phyloP scores from a whole-genome alignment of 1,140 invertebrate genomes.

The Calephelis virginiensis region DNA sequence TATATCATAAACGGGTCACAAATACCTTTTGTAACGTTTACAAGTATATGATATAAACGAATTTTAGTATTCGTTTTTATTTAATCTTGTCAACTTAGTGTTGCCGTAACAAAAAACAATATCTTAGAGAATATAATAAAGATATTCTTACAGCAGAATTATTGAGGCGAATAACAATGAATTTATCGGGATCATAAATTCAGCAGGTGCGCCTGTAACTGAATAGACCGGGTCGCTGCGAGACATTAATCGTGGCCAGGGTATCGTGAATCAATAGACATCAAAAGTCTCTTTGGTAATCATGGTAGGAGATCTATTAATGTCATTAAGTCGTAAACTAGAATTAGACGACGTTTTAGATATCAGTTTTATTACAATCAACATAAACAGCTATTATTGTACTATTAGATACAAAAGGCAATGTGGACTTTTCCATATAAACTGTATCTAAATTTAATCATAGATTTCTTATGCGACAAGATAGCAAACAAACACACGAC shows the following conservation, averaged over 20 bases:
- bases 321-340: conserved; percentile 15
- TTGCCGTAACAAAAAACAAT: conserved; percentile 15
- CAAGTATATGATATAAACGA: too few relatives aligned
- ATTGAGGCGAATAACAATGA: conserved; percentile 70
- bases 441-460: too few relatives aligned
- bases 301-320: conserved; percentile 20
- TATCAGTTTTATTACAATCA: neutral
- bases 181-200: conserved; percentile 65
- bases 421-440: too few relatives aligned
- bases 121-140: conserved; percentile 36
- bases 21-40: too few relatives aligned
- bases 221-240: conserved; percentile 48
- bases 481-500: too few relatives aligned
- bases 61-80: too few relatives aligned
- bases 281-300: conserved; percentile 30
- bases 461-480: too few relatives aligned
- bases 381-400: too few relatives aligned
- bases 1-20: too few relatives aligned
- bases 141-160: conserved; percentile 53
- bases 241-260: conserved; percentile 48
- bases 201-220: conserved; percentile 61
- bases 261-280: conserved; percentile 38
- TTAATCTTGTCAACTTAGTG: neutral
- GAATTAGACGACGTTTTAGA: conserved; percentile 10
- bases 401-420: too few relatives aligned